Conservation (phyloP, 2,113 vertebrate genomes). For the Equus quagga region DNA sequence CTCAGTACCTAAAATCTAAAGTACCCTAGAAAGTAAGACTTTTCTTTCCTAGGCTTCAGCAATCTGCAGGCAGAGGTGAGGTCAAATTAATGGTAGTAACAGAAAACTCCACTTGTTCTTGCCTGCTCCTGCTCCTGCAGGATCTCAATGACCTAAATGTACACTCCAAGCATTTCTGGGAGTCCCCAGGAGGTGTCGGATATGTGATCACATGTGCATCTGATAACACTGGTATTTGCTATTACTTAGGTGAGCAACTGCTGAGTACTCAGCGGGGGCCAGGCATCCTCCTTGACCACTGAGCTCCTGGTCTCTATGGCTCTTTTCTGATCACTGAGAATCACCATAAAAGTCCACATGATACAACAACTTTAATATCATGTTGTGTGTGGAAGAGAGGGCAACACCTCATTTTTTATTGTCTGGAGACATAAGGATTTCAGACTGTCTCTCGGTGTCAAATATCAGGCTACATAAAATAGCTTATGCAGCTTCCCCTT, state of each 20-base stretch:
- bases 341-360: neutral
- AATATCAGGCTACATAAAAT: neutral
- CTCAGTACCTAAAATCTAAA: neutral
- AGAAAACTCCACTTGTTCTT: neutral
- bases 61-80: neutral
- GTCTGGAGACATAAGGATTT: neutral
- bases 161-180: neutral
- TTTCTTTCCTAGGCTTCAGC: neutral
- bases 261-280: neutral
- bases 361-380: neutral
- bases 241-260: neutral
- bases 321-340: neutral
- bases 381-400: neutral
- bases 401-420: neutral
- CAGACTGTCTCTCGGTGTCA: neutral
- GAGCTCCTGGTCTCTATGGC: neutral
- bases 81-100: neutral
- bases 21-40: neutral
- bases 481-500: neutral
- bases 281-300: neutral
- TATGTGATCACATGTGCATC: neutral
- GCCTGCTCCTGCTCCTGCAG: accelerated
- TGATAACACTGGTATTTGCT: neutral
- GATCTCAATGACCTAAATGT: neutral
- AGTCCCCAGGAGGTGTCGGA: neutral